phyloP scores from a whole-genome alignment of 2,113 vertebrate species.

The Thermophis baileyi region DNA sequence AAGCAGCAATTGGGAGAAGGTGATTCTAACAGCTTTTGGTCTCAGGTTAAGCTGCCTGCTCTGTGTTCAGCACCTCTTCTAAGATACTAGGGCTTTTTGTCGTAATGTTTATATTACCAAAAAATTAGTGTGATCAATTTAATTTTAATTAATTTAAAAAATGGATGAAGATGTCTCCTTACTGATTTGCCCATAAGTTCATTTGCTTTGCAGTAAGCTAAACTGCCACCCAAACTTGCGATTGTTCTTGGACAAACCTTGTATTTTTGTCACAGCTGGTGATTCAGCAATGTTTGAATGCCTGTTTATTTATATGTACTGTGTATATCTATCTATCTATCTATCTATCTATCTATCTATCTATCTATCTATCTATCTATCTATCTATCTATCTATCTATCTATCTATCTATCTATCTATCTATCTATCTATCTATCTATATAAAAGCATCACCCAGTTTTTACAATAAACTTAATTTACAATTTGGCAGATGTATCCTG shows the following conservation, averaged over 20 bases:
- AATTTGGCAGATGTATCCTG: slow-evolving; percentile 63
- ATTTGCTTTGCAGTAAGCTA: background rate
- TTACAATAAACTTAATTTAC: slow-evolving; percentile 7
- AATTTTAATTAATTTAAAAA: background rate
- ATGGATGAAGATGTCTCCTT: background rate
- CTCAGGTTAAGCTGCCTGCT: background rate
- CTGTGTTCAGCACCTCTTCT: background rate
- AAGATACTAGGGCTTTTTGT: background rate
- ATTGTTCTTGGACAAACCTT: background rate
- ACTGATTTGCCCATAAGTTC: background rate
- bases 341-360: too few species aligned
- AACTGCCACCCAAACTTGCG: background rate
- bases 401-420: too few species aligned
- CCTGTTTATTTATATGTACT: background rate
- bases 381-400: too few species aligned
- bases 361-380: too few species aligned
- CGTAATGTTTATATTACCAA: background rate
- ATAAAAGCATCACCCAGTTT: background rate
- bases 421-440: too few species aligned
- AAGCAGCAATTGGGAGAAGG: background rate
- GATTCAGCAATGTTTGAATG: background rate
- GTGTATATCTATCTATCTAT: too few species aligned
- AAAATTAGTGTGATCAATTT: background rate
- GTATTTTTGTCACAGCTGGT: background rate
- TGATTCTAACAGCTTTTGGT: background rate